Base-by-base conservation (phyloP, 1,140 invertebrate genomes). In the Meloidogyne floridensis region DNA sequence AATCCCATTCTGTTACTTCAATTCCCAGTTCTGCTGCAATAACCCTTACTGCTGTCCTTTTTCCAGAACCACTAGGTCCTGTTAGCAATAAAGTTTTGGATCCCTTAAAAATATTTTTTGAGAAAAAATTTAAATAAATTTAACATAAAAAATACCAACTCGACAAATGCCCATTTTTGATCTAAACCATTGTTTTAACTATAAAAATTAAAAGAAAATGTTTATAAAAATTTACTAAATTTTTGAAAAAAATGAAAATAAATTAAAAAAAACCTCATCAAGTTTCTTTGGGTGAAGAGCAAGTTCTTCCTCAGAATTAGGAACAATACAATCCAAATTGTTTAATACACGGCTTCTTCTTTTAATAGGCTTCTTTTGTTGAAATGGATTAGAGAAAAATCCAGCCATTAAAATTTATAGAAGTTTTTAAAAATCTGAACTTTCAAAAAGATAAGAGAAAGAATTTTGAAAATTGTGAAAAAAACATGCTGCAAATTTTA, bases 11-110 rank as follows among this genome's bases (percentile, higher is more conserved):
- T 13, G 71, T 74, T 20, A 84, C 83, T 70, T 84, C 83, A 56
- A 84, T 85, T 42, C 83, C 83, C 32, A 84, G 65, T 59, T 84
- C 83, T 51, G 76, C 65, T 11, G 85, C 86, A n/a, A 84, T 20
- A 6, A 84, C 84, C 7, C 74, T 77, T 18, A 84, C 65, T 20
- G 83, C 74, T n/a, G 83, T 79, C 15, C 32, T 15, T 47, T 84
- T 84, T 70, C 83, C 83, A 13, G 56, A 72, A 2, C 83, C 83
- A 56, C 71, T 65, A 11, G 83, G 83, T 2, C 83, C 83, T 10
- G 83, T 84, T 11, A 84, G 18, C 69, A 84, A 65, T 6, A 84
- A 18, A 32, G 73, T 84, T 81, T 83, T 83, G 2, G 51, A 72
- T 5, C 81, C 81, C 75, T 77, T 65, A 77, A 77, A 76, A 54